Evolutionary conservation across 2,888 invertebrate genomes (phyloP).

Genomic region (Apantesis nais): DNA sequence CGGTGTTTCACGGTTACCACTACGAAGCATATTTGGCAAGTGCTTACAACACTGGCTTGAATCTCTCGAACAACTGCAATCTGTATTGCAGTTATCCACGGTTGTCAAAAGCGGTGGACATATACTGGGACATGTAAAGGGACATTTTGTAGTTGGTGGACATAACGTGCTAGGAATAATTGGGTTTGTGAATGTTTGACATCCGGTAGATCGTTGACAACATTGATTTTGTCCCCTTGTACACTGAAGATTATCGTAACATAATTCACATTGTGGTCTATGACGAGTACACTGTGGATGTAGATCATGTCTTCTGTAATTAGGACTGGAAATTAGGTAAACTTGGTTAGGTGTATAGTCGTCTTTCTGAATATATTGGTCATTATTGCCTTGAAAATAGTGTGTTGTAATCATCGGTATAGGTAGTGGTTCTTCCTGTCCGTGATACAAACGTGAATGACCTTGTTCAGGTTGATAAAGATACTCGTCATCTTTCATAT

Average conservation of each 20-base stretch:
- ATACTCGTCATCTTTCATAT: constrained; percentile 41
- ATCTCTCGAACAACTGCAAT: constrained; percentile 46
- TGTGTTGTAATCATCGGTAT: constrained; percentile 11
- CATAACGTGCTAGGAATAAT: constrained; percentile 44
- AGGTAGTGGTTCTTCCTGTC: constrained; percentile 39
- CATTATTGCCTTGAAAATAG: constrained; percentile 38
- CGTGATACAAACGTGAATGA: constrained; percentile 65
- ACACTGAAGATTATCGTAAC: constrained; percentile 47
- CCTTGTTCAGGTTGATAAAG: constrained; percentile 59
- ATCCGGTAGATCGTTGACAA: constrained; percentile 32
- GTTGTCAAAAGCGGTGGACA: constrained; percentile 14
- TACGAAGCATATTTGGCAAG: constrained; percentile 57
- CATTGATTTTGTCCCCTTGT: constrained; percentile 49
- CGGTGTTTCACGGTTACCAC: constrained; percentile 47
- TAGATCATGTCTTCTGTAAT: constrained; percentile 52
- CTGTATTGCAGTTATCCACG: constrained; percentile 26
- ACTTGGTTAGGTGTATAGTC: constrained; percentile 47
- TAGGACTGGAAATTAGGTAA: constrained; percentile 34
- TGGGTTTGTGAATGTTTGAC: constrained; percentile 29
- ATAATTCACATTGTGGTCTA: constrained; percentile 17
- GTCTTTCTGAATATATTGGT: constrained; percentile 54
- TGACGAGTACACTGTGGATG: constrained; percentile 60
- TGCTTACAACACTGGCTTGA: constrained; percentile 59
- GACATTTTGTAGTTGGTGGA: constrained; percentile 51
- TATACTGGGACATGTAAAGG: constrained; percentile 27